Evolutionary conservation across 2,113 vertebrate species (phyloP).

Genomic region (Lethenteron camtschaticum): DNA sequence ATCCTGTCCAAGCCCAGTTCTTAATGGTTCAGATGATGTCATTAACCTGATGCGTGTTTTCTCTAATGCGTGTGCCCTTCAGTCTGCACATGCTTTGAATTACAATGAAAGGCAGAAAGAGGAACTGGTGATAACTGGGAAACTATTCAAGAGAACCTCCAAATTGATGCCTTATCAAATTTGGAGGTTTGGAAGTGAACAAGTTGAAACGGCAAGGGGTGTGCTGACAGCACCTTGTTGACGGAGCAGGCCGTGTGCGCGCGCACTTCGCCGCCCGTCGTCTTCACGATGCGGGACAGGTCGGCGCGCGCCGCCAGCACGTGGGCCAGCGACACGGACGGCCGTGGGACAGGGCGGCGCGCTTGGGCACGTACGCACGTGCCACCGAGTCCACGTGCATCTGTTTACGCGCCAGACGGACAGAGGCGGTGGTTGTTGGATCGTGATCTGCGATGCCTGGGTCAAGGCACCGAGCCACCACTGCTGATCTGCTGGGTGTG

Average conservation of each 20-base stretch:
- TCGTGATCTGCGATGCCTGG: conserved; percentile 5
- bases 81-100: too few species aligned
- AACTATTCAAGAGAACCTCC: too few species aligned
- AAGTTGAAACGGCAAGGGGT: background rate
- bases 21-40: too few species aligned
- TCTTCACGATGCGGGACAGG: conserved; percentile 59
- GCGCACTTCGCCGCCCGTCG: conserved; percentile 56
- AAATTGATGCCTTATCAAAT: background rate
- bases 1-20: too few species aligned
- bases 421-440: too few species aligned
- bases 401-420: conserved; percentile 12
- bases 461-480: background rate
- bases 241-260: conserved; percentile 54
- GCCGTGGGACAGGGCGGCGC: conserved; percentile 41
- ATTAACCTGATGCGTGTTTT: too few species aligned
- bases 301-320: conserved; percentile 73
- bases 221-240: conserved; percentile 46
- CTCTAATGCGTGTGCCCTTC: too few species aligned
- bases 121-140: too few species aligned
- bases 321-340: conserved; percentile 34
- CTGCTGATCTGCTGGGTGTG: too few species aligned
- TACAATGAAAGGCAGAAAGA: too few species aligned
- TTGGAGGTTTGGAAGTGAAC: background rate
- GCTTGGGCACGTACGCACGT: conserved; percentile 58
- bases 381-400: conserved; percentile 69